These are phyloP conservation scores for Dinomys branickii DNA, from an alignment of 2,113 vertebrate genomes.

Conservation along the genomic window DNA sequence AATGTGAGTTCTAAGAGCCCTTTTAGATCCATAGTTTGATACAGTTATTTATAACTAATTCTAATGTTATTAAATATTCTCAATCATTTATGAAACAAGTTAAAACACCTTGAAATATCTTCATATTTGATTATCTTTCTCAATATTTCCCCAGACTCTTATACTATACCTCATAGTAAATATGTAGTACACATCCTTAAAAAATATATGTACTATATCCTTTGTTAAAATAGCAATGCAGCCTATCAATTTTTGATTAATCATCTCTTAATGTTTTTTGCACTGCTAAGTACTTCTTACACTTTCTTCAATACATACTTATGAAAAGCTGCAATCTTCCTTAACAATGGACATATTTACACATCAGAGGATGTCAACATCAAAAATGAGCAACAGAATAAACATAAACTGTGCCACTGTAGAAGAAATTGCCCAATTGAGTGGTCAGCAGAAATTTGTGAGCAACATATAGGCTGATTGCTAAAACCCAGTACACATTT, in stretches of 20 bases:
- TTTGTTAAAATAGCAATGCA: neutral
- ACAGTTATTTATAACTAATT: neutral
- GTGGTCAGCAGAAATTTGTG: slow-evolving; percentile 78
- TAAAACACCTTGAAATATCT: slow-evolving; percentile 19
- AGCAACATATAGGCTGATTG: slow-evolving; percentile 57
- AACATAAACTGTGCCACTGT: slow-evolving; percentile 57
- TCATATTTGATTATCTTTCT: slow-evolving; percentile 24
- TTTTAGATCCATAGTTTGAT: neutral
- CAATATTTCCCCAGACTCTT: slow-evolving; percentile 16
- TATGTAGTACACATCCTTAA: neutral
- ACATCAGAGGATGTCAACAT: slow-evolving; percentile 55
- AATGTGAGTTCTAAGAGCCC: neutral
- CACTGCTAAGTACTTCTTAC: neutral
- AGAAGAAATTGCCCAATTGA: slow-evolving; percentile 70
- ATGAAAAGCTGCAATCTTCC: slow-evolving; percentile 56
- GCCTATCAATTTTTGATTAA: slow-evolving; percentile 11
- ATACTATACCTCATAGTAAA: neutral
- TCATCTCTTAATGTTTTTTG: neutral
- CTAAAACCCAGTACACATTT: slow-evolving; percentile 75
- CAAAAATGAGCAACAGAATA: slow-evolving; percentile 68
- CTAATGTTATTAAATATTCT: slow-evolving; percentile 23
- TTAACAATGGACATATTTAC: slow-evolving; percentile 66
- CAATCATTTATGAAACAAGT: neutral
- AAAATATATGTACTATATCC: neutral
- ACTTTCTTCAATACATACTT: neutral